A percentile compares a stretch with the other conserved stretches of the same genome.
Conservation (phyloP, 2,113 vertebrate genomes). For the Trogon melanurus region DNA sequence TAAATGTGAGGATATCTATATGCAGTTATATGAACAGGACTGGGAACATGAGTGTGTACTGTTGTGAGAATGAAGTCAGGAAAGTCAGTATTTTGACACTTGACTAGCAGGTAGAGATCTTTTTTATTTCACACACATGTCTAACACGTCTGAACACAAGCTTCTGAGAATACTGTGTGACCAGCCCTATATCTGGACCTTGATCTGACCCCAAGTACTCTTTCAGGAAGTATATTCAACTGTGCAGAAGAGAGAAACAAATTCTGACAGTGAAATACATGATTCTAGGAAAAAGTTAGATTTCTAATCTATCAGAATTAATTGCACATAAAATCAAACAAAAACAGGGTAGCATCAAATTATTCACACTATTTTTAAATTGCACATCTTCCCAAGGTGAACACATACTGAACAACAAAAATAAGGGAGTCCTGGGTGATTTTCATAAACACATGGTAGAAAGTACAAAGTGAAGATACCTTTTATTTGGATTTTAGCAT, state of each 20-base stretch:
- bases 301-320: background rate
- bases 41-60: background rate
- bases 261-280: background rate
- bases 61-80: background rate
- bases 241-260: background rate
- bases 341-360: background rate
- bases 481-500: background rate
- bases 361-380: background rate
- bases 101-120: background rate
- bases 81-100: background rate
- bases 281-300: background rate
- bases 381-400: background rate
- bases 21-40: background rate
- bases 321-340: background rate
- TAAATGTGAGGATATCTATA: background rate
- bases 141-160: background rate
- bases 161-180: background rate
- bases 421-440: background rate
- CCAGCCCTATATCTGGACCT: background rate
- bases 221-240: background rate
- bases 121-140: background rate
- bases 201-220: background rate
- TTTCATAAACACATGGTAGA: background rate
- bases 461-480: background rate
- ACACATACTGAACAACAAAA: background rate